Percentiles rank a stretch among this genome's conserved stretches.
Conservation (phyloP, 2,888 invertebrate genomes). For the Lamproptera curius region DNA sequence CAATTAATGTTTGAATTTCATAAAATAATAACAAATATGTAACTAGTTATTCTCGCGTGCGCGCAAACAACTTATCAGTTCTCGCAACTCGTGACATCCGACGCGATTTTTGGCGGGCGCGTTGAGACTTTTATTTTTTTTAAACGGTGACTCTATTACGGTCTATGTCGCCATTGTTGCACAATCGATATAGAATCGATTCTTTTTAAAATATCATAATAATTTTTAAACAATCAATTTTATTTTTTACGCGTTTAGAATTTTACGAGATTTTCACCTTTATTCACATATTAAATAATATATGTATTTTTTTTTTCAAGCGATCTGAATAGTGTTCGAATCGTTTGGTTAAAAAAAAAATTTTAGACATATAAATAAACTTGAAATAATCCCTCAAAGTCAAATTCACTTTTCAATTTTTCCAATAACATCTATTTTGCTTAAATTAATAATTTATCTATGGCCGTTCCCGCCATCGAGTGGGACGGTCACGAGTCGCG, state of each 20-base stretch:
- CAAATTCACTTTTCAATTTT: neutral
- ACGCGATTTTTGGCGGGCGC: neutral
- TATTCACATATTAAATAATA: too few relatives aligned
- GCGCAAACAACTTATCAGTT: neutral
- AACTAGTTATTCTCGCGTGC: constrained; percentile 8
- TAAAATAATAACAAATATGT: neutral
- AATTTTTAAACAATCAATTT: too few relatives aligned
- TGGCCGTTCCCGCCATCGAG: constrained; percentile 20
- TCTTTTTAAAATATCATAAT: too few relatives aligned
- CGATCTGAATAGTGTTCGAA: neutral
- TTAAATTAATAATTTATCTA: neutral
- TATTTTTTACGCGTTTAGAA: too few relatives aligned
- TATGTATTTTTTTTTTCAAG: too few relatives aligned
- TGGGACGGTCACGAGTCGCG: constrained; percentile 13
- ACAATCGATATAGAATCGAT: too few relatives aligned
- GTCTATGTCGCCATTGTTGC: too few relatives aligned
- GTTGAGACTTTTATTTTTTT: too few relatives aligned
- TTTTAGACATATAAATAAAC: neutral
- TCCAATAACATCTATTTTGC: too few relatives aligned
- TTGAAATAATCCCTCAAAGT: neutral
- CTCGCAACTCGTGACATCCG: constrained; percentile 10
- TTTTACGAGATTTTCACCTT: too few relatives aligned
- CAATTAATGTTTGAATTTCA: neutral
- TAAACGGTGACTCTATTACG: too few relatives aligned
- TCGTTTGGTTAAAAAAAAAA: neutral